Conservation (phyloP, 2,797 vertebrate genomes). For the Peromyscus aztecus region DNA sequence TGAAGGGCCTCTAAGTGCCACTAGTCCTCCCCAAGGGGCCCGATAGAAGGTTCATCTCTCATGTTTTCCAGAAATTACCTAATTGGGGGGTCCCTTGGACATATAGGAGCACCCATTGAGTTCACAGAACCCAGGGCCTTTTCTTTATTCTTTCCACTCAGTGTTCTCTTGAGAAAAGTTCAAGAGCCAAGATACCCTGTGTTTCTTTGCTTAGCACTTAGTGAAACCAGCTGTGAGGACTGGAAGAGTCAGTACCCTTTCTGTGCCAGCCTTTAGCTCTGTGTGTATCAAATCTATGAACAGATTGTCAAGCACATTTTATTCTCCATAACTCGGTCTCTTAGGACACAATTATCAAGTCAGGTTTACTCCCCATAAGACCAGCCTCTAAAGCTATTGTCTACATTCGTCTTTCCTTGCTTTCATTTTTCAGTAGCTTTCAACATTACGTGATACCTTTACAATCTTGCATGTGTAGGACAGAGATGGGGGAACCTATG, state of each 20-base stretch:
- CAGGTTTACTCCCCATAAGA: not conserved
- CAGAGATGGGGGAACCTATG: not conserved
- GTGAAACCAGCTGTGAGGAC: not conserved
- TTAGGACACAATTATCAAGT: conserved; percentile 15
- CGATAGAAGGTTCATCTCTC: not conserved
- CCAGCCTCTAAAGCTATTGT: conserved; percentile 55
- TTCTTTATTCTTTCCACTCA: not conserved
- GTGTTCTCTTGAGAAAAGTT: not conserved
- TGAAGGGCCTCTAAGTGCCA: not conserved
- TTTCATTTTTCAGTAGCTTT: conserved; percentile 58
- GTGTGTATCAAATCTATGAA: conserved; percentile 17
- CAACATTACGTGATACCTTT: not conserved
- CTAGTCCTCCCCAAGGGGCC: not conserved
- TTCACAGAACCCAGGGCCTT: not conserved
- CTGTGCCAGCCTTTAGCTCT: not conserved
- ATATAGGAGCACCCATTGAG: not conserved
- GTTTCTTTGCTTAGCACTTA: conserved; percentile 26
- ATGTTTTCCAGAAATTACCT: not conserved
- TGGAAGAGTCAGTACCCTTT: not conserved
- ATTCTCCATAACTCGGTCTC: conserved; percentile 16
- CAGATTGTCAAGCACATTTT: conserved; percentile 40
- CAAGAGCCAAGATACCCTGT: conserved; percentile 5
- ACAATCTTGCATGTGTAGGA: not conserved
- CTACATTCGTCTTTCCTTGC: not conserved
- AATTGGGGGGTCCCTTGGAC: not conserved